Evolutionary conservation across 2,888 invertebrate genomes (phyloP).

Genomic region (Nasonovia ribisnigri): DNA sequence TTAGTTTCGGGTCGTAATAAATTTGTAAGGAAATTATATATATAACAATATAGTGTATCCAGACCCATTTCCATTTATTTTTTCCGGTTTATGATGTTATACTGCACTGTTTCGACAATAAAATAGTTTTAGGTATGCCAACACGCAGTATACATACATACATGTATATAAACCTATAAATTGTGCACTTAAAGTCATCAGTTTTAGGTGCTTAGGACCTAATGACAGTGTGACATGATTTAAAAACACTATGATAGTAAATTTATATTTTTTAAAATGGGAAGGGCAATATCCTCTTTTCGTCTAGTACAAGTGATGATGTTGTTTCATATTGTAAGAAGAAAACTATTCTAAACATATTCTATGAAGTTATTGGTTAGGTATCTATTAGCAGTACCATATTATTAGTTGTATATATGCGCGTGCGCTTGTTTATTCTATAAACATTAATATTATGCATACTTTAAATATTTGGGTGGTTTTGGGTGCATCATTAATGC

Average conservation of each 20-base stretch:
- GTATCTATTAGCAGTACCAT: background rate
- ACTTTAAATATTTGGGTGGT: constrained; percentile 26
- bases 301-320: background rate
- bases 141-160: background rate
- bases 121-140: background rate
- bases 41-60: background rate
- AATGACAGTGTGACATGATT: constrained; percentile 2
- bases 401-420: background rate
- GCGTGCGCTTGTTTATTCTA: background rate
- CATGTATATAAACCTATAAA: too few species aligned
- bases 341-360: background rate
- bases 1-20: background rate
- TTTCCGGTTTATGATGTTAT: background rate
- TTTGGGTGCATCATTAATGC: background rate
- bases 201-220: background rate
- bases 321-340: background rate
- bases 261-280: background rate
- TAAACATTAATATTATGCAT: constrained; percentile 18
- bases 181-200: background rate
- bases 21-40: background rate
- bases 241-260: background rate
- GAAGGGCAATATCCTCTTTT: background rate
- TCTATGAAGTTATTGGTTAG: background rate
- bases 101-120: background rate
- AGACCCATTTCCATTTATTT: background rate